A percentile compares a stretch with the other conserved stretches of the same genome.
Conservation (phyloP, 2,113 vertebrate species). For the Anoura caudifer region DNA sequence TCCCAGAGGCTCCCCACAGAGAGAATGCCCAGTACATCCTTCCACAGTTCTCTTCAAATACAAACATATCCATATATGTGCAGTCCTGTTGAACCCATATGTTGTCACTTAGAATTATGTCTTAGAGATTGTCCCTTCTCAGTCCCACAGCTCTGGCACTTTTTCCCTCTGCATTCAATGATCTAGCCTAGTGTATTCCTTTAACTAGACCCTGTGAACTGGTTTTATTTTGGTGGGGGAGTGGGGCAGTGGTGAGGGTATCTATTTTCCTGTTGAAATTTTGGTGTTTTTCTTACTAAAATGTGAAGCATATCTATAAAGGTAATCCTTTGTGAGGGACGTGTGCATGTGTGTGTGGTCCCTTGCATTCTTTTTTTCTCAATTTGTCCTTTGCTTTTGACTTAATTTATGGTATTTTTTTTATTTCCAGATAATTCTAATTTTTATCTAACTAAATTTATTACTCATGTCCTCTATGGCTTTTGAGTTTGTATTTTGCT, state of each 20-base stretch:
- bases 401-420: constrained; percentile 4
- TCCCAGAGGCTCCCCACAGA: not conserved
- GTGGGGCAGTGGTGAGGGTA: rapidly evolving
- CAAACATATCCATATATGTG: not conserved
- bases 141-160: not conserved
- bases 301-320: not conserved
- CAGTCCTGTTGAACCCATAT: not conserved
- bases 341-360: not conserved
- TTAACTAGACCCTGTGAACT: not conserved
- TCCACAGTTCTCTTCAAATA: not conserved
- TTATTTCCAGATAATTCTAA: constrained; percentile 16
- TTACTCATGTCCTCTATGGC: not conserved
- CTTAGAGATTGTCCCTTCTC: not conserved
- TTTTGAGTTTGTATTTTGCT: not conserved
- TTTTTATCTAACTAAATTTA: constrained; percentile 11
- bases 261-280: not conserved
- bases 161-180: not conserved
- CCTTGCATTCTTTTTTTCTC: not conserved
- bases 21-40: not conserved
- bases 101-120: constrained; percentile 10
- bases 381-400: constrained; percentile 11
- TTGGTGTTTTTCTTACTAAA: constrained; percentile 11
- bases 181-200: not conserved
- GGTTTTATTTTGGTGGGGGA: not conserved
- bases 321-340: not conserved